Evolutionary conservation across 2,797 vertebrate species (phyloP), one percentile per base, ranked within the genome.

Genomic region (Neosilurus mollespiculum): DNA sequence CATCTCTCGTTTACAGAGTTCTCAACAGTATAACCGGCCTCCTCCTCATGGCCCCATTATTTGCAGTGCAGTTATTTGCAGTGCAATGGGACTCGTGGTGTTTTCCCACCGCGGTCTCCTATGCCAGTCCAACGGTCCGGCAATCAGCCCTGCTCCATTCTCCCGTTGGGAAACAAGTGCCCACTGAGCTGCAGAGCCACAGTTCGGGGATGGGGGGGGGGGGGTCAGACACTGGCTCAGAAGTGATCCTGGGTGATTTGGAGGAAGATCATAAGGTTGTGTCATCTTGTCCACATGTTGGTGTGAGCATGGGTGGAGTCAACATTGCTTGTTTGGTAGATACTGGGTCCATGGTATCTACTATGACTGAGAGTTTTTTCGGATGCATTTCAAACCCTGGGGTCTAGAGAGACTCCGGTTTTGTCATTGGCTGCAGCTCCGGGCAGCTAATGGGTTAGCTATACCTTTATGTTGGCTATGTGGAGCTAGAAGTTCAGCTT

Each of bases 41-140:
- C 14, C 9, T 2, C 2, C 0, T 3, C 5, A 0, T 14, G 26
- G 34, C 0, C 8, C 6, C 0, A 0, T 62, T 1, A 43, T 62
- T 0, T 78, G 58, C n/a, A 6, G 58, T 30, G 30, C 30, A 30
- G 30, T 30, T 30, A 30, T 30, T 30, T 30, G 30, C 30, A 30
- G 30, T 30, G 30, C 30, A 2, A 30, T 30, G 1, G 30, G 30
- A 30, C 30, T 30, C 30, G 30, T 30, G 30, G 30, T 30, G 30
- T 30, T 30, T 30, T 30, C 30, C 30, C 30, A 30, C 1, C 30
- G 30, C 30, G 30, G 30, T 30, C 1, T 30, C 30, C 30, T 30
- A 30, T 30, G 30, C 30, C 30, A 30, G 2, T 30, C 30, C 30
- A 30, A 30, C 30, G 15, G 15, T 1, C 1, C 0, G 14, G 26